Evolutionary conservation across 2,797 vertebrate species (phyloP).

Genomic region (Oryzias sinensis): DNA sequence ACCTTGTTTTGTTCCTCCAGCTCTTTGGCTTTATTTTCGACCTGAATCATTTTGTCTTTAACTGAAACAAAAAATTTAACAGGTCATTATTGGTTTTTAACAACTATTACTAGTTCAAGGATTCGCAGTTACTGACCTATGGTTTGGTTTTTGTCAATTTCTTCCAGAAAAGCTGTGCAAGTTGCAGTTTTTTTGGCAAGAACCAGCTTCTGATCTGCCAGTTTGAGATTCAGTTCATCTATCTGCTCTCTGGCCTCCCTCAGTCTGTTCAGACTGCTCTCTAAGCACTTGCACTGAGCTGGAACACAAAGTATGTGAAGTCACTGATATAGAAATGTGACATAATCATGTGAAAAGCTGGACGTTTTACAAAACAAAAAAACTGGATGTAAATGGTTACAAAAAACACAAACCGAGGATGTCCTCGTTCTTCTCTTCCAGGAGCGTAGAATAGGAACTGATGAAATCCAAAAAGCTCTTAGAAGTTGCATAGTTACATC

Average conservation of each 20-base stretch:
- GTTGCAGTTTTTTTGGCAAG: conserved; percentile 89
- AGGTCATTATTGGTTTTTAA: conserved; percentile 1
- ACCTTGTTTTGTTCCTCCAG: conserved; percentile 91
- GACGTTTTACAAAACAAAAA: not conserved
- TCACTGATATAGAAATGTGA: conserved; percentile 6
- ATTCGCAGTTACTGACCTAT: conserved; percentile 74
- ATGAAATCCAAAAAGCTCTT: conserved; percentile 98
- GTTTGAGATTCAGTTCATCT: conserved; percentile 87
- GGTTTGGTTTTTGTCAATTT: conserved; percentile 85
- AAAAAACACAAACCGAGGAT: conserved; percentile 79
- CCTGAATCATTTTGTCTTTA: conserved; percentile 90
- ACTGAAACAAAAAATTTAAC: conserved; percentile 65
- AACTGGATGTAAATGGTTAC: not conserved
- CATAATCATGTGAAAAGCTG: not conserved
- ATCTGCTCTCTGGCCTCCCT: conserved; percentile 90
- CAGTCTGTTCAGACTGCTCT: conserved; percentile 91
- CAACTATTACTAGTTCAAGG: not conserved
- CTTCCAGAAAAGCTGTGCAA: conserved; percentile 85
- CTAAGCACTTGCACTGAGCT: conserved; percentile 91
- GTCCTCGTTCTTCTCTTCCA: conserved; percentile 87
- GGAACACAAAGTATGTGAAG: conserved; percentile 12
- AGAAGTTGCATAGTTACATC: conserved; percentile 91
- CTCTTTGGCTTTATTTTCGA: conserved; percentile 91
- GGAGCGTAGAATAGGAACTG: conserved; percentile 82
- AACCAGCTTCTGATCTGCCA: conserved; percentile 91